Evolutionary conservation across 1,140 invertebrate species (phyloP), one percentile per base, ranked within the genome.

Genomic region (Lucilia sericata): DNA sequence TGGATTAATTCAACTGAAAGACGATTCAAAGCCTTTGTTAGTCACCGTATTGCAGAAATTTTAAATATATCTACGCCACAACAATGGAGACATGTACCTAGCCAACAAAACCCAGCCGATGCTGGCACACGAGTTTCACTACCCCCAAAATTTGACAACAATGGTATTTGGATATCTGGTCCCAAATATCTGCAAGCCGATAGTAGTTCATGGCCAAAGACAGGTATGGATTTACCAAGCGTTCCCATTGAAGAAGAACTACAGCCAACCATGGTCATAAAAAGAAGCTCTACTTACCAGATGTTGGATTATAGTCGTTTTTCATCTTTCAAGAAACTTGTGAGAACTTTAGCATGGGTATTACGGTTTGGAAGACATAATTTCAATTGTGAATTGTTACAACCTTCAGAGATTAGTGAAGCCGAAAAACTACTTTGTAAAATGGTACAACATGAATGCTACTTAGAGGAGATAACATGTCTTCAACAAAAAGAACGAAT

Each of bases 31-130:
- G 83, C 86, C 0, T 92, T 91, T 84, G 88, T 91, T 0, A 88
- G 88, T 0, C 89, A 92, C 83, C 75, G 91, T 19, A 82, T 92
- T 2, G 84, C 86, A 2, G 87, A 91, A 85, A 92, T 92, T 8
- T 85, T 88, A 8, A 83, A 86, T 3, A 12, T 74, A 2, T 86
- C 87, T 0, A 10, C 81, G 19, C n/a, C 14, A 0, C 14, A 13
- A 0, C 86, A 88, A 36, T 89, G 87, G 87, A 75, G 83, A n/a
- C n/a, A 19, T 89, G 86, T 85, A 70, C 87, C 17, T n/a, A n/a
- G n/a, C 87, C 88, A 0, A 84, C 86, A 0, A 78, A 84, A n/a
- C 14, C 84, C 85, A 13, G 88, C 88, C 0, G 89, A 91, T 42
- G 60, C 60, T n/a, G 86, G 82, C 12, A 88, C 86, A 19, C 30